Evolutionary conservation across 2,888 invertebrate genomes (phyloP), one percentile per base, ranked within the genome.

Genomic region (Amphimallon solstitiale): DNA sequence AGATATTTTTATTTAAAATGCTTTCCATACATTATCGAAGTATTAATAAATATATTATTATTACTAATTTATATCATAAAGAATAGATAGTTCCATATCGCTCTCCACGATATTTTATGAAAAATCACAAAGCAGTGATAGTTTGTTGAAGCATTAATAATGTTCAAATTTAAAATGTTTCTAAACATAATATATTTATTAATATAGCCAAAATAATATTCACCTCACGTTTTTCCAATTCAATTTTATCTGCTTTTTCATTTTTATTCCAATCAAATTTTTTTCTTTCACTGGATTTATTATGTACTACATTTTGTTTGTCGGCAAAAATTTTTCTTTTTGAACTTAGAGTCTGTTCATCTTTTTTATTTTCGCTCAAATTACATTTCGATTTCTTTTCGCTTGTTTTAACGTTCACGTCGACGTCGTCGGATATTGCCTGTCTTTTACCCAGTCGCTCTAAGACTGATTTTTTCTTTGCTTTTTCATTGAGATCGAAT

Each of bases 371-470:
- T 19, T 74, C 77, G 3, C 72, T 77, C 51, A 77, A 69, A 71
- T 69, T 75, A 45, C 77, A 74, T 59, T 72, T 74, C 35, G 63
- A 68, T 54, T 66, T 68, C 54, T 72, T 73, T 23, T 65, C 63
- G 6, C 21, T 56, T 34, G 51, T 45, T 17, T 56, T 46, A 51
- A 61, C 62, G 43, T 51, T 62, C 2, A 59, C 10, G 7, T 48
- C 46, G 3, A 67, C 66, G 5, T 68, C 68, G 4, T 66, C 61
- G 37, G 68, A 51, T 66, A 71, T 17, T 59, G 62, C 29, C 23
- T 72, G 62, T 64, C 77, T 79, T 66, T 80, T 78, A 0, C 86
- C 86, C 40, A 86, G 76, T 29, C 86, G 80, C 52, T 86, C 84
- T 67, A 84, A 80, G 14, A 85, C 80, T 0, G 86, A 83, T 12